Evolutionary conservation across 2,888 invertebrate genomes (phyloP), one percentile per base, ranked within the genome.

Genomic region (Hermaeophaga mercurialis): DNA sequence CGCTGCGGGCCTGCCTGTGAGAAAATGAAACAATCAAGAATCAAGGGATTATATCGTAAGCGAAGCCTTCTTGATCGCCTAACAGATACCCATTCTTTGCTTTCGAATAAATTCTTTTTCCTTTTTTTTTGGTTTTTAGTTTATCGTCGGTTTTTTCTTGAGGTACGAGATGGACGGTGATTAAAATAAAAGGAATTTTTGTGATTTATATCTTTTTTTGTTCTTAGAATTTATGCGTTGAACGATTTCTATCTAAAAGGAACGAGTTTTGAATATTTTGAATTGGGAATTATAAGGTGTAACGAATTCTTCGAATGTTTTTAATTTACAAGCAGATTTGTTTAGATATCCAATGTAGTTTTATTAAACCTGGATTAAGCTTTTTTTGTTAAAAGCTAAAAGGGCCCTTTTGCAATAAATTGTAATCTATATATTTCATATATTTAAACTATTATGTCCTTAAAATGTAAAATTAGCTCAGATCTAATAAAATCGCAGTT

Each of bases 21-120:
- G 71, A 71, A 71, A 71, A 71, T 68, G 71, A 71, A 70, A 71
- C 70, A 71, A 71, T 71, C 69, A 69, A 63, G 31, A 66, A 66
- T 66, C 65, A 61, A 56, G 54, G 65, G 67, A 68, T 69, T 68
- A 66, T 52, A 44, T 34, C 52, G 31, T 52, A 43, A 43, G 24
- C 43, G 41, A 22, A 45, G 56, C 50, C 50, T 49, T 44, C 56
- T 50, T 56, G 56, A 31, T 56, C 45, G 50, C 26, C 18, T 19
- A 36, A 50, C 44, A 46, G 45, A 50, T 52, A 52, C 34, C 45
- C 56, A 45, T 56, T 41, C 49, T 49, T 33, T 36, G 24, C 43
- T 39, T 39, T 56, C 33, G 56, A 53, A 43, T 53, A 44, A 53
- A 52, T 56, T 53, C 48, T 48, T 46, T 41, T 26, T 8, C 33